These are phyloP conservation scores for Drosophila gaucha DNA, from an alignment of 2,888 invertebrate species.

Conservation along the genomic window DNA sequence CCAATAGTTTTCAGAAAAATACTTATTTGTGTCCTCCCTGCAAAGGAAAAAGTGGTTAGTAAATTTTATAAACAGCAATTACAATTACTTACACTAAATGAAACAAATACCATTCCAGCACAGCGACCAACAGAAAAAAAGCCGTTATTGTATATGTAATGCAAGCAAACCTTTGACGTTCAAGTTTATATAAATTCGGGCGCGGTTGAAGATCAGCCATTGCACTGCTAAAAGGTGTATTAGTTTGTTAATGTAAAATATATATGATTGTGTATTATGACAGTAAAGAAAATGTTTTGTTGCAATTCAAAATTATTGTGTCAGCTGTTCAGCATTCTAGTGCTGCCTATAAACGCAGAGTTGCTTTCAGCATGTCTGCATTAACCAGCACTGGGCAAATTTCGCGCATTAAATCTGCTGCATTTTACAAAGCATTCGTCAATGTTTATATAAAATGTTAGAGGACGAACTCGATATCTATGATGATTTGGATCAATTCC, in stretches of 20 bases:
- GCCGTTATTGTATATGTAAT: conserved; percentile 25
- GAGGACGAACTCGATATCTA: conserved; percentile 77
- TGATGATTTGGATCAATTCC: conserved; percentile 82
- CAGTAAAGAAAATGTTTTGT: not conserved
- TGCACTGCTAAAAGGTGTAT: not conserved
- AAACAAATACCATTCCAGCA: conserved; percentile 45
- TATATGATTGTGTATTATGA: not conserved
- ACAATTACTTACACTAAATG: conserved; percentile 35
- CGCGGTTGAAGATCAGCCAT: conserved; percentile 12
- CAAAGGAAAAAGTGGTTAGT: not conserved
- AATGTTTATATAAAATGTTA: conserved; percentile 18
- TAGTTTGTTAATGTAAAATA: not conserved
- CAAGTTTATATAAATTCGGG: conserved; percentile 10
- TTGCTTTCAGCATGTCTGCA: not conserved
- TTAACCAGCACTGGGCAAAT: conserved; percentile 18
- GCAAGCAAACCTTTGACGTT: conserved; percentile 33
- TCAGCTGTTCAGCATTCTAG: not conserved
- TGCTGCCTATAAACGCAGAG: conserved; percentile 35
- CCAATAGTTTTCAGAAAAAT: conserved; percentile 37
- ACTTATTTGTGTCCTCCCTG: conserved; percentile 16
- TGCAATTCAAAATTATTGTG: not conserved
- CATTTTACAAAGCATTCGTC: not conserved
- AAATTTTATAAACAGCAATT: no score
- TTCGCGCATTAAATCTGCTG: conserved; percentile 46
- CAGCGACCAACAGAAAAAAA: conserved; percentile 22